Evolutionary conservation across 2,797 vertebrate genomes (phyloP).

Genomic region (Trematomus bernacchii): DNA sequence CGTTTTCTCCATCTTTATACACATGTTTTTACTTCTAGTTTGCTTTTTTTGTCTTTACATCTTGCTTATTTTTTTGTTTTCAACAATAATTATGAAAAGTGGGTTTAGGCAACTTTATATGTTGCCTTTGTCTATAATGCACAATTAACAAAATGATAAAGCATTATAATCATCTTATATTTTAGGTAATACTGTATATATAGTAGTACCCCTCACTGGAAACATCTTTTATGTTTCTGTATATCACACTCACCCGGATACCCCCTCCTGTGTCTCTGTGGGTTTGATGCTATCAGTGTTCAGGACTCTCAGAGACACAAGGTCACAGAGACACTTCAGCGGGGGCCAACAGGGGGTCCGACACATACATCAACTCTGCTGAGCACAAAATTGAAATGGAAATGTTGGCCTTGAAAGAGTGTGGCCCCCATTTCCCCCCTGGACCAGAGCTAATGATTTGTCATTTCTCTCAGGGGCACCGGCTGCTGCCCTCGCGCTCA

Average conservation of each 20-base stretch:
- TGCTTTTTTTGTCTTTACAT: too few species aligned
- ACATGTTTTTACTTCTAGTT: too few species aligned
- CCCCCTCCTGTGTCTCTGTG: slow-evolving; percentile 33
- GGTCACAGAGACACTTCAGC: slow-evolving; percentile 74
- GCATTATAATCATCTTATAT: too few species aligned
- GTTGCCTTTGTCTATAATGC: too few species aligned
- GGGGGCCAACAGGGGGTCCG: slow-evolving; percentile 79
- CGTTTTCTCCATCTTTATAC: too few species aligned
- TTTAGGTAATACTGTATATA: too few species aligned
- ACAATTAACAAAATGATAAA: too few species aligned
- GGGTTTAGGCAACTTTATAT: too few species aligned
- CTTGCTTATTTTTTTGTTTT: too few species aligned
- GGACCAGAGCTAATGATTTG: slow-evolving; percentile 85
- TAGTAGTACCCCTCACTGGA: background rate
- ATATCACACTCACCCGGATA: slow-evolving; percentile 21
- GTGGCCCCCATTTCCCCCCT: slow-evolving; percentile 81
- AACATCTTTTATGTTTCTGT: background rate
- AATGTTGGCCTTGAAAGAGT: slow-evolving; percentile 87
- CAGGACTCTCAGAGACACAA: slow-evolving; percentile 60
- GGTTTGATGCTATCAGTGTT: slow-evolving; percentile 31
- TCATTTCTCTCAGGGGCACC: slow-evolving; percentile 85
- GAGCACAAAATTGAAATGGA: slow-evolving; percentile 90
- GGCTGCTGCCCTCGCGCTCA: slow-evolving; percentile 69
- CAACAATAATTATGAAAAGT: too few species aligned
- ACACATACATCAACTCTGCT: slow-evolving; percentile 88